Percentiles rank a stretch among this genome's conserved stretches.
phyloP scores from a whole-genome alignment of 2,797 vertebrate species.

The Melanotaenia nigrans region DNA sequence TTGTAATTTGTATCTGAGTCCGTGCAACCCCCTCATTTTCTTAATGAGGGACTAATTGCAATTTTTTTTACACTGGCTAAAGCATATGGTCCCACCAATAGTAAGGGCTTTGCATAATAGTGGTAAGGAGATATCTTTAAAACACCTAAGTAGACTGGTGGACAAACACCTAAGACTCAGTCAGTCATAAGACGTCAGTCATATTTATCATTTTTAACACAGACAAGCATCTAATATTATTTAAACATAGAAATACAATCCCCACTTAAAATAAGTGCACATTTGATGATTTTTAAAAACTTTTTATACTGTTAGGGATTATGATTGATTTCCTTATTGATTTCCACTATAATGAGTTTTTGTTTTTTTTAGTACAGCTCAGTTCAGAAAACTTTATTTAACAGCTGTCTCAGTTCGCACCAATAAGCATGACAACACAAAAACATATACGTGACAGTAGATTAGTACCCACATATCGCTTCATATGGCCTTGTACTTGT shows the following conservation, averaged over 20 bases:
- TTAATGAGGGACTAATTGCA: slow-evolving; percentile 82
- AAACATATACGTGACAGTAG: not conserved
- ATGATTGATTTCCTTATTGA: slow-evolving; percentile 24
- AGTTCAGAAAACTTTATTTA: not conserved
- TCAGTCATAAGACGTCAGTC: slow-evolving; percentile 20
- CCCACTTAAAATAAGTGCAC: slow-evolving; percentile 33
- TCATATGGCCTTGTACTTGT: not conserved
- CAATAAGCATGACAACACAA: not conserved
- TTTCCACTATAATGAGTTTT: slow-evolving; percentile 14
- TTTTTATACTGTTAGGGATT: slow-evolving; percentile 11
- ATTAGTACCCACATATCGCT: not conserved
- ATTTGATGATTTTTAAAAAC: slow-evolving; percentile 32
- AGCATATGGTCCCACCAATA: slow-evolving; percentile 72
- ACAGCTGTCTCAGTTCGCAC: not conserved
- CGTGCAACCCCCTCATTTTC: slow-evolving; percentile 82
- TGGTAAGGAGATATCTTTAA: slow-evolving; percentile 55
- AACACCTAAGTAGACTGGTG: slow-evolving; percentile 16
- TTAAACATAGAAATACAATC: not conserved
- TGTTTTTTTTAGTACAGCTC: not conserved
- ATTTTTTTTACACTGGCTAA: slow-evolving; percentile 74
- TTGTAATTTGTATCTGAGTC: slow-evolving; percentile 80
- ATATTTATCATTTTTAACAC: slow-evolving; percentile 10
- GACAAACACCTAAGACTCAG: slow-evolving; percentile 13
- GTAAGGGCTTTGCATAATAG: slow-evolving; percentile 45
- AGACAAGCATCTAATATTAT: slow-evolving; percentile 9